Evolutionary conservation across 2,797 vertebrate species (phyloP).

Genomic region (Selene dorsalis): DNA sequence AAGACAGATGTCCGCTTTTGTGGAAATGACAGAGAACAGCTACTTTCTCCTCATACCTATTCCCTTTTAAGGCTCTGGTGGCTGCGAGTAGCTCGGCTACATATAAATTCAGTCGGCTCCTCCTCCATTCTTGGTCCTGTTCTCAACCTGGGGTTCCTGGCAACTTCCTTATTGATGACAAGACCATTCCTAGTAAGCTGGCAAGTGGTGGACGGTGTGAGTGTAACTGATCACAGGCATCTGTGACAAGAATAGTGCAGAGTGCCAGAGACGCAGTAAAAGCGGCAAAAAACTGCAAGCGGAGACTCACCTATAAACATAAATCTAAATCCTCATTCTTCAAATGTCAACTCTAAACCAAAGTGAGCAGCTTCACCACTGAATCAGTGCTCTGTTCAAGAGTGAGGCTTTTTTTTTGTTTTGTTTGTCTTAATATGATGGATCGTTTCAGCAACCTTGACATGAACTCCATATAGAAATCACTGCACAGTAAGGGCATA

Average conservation of each 20-base stretch:
- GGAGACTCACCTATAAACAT: slow-evolving; percentile 37
- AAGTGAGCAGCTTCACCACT: slow-evolving; percentile 33
- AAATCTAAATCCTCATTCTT: slow-evolving; percentile 40
- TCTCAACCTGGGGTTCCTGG: slow-evolving; percentile 66
- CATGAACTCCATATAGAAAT: slow-evolving; percentile 38
- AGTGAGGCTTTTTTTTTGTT: slow-evolving; percentile 17
- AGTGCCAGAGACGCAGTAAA: slow-evolving; percentile 52
- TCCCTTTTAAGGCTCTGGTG: slow-evolving; percentile 76
- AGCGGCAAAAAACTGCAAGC: slow-evolving; percentile 33
- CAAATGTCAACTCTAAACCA: slow-evolving; percentile 48
- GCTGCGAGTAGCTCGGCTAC: slow-evolving; percentile 47
- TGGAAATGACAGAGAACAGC: slow-evolving; percentile 74
- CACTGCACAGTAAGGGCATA: slow-evolving; percentile 8
- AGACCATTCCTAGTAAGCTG: slow-evolving; percentile 66
- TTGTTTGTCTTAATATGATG: slow-evolving; percentile 26
- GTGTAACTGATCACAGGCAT: slow-evolving; percentile 71
- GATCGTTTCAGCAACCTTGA: slow-evolving; percentile 37
- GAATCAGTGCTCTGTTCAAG: slow-evolving; percentile 39
- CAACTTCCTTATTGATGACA: slow-evolving; percentile 71
- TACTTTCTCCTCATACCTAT: slow-evolving; percentile 71
- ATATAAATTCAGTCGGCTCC: slow-evolving; percentile 58
- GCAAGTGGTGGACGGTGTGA: slow-evolving; percentile 63
- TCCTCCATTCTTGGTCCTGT: slow-evolving; percentile 51
- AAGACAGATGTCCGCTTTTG: slow-evolving; percentile 72
- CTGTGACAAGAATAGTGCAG: slow-evolving; percentile 59